phyloP scores from a whole-genome alignment of 1,140 invertebrate genomes.

The Babylonia areolata region DNA sequence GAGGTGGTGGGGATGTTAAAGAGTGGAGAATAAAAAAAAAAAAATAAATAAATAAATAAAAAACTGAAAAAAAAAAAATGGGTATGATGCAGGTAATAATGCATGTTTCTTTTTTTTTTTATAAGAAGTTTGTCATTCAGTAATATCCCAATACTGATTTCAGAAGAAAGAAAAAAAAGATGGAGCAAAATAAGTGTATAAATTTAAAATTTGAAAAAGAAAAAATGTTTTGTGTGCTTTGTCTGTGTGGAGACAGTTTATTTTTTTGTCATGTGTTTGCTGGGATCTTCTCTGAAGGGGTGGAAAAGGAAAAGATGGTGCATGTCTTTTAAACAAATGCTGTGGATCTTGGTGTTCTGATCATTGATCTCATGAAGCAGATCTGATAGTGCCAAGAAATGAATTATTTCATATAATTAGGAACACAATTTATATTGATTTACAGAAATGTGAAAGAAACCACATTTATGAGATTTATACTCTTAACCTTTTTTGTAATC shows the following conservation, averaged over 20 bases:
- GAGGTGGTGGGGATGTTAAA: too few species aligned
- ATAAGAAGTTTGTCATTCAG: too few species aligned
- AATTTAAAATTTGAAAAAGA: too few species aligned
- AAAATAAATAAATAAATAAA: neutral
- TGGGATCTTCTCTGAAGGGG: too few species aligned
- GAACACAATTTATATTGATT: too few species aligned
- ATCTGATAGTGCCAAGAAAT: slow-evolving; percentile 1
- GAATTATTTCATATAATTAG: too few species aligned
- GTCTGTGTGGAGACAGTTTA: slow-evolving; percentile 16
- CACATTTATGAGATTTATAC: too few species aligned
- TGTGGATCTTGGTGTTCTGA: neutral
- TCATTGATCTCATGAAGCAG: neutral
- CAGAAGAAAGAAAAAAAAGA: neutral
- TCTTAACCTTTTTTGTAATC: too few species aligned
- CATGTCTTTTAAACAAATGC: neutral
- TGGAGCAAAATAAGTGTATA: neutral
- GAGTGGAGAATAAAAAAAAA: neutral
- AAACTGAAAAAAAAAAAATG: neutral
- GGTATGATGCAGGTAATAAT: too few species aligned
- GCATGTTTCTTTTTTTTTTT: too few species aligned
- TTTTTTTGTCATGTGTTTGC: neutral
- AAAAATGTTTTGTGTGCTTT: neutral
- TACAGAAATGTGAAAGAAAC: too few species aligned
- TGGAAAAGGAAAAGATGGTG: neutral
- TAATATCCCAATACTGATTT: too few species aligned